These are phyloP conservation scores for human DNA, from an alignment of 2,113 vertebrate genomes.

Conservation along the genomic window DNA sequence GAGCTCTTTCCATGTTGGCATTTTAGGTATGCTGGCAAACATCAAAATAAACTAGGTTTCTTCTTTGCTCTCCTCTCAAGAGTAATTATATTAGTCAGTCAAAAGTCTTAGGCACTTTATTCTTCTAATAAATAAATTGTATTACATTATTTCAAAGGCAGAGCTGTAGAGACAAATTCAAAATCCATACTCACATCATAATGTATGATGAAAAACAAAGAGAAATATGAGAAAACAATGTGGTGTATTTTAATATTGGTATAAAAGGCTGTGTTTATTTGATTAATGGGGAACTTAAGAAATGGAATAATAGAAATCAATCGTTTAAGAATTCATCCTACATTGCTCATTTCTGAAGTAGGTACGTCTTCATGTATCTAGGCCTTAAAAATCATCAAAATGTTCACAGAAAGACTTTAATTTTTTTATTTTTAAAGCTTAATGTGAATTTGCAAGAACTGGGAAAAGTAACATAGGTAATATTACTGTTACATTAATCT, in stretches of 20 bases:
- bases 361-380: not conserved
- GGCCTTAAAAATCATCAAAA: not conserved
- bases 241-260: constrained; percentile 57
- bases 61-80: constrained; percentile 50
- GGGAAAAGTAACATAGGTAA: not conserved
- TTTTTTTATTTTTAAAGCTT: not conserved
- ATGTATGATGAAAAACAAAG: constrained; percentile 57
- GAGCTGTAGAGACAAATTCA: constrained; percentile 68
- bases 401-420: not conserved
- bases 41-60: constrained; percentile 78
- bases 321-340: constrained; percentile 10
- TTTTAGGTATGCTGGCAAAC: constrained; percentile 65
- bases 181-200: constrained; percentile 60
- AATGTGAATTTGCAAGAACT: not conserved
- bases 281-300: constrained; percentile 32
- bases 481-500: not conserved
- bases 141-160: constrained; percentile 64
- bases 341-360: not conserved
- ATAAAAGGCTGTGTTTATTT: not conserved
- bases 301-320: not conserved
- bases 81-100: constrained; percentile 66
- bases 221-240: constrained; percentile 62
- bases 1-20: constrained; percentile 61
- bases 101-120: constrained; percentile 55
- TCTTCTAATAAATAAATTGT: constrained; percentile 63